Evolutionary conservation across 2,113 vertebrate genomes (phyloP).

Genomic region (Epinephelus lanceolatus): DNA sequence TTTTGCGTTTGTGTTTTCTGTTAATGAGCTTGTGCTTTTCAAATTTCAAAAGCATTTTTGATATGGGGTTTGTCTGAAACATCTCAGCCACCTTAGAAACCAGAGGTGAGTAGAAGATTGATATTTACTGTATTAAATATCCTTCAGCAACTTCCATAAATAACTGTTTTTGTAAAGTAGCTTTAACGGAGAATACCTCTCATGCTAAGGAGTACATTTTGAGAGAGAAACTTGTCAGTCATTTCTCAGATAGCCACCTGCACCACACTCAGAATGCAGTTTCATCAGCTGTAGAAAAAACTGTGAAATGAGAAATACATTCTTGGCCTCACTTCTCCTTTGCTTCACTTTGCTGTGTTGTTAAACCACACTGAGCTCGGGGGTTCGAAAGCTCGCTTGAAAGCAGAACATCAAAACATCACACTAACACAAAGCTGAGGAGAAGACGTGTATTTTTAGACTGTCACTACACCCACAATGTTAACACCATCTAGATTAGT

Average conservation of each 20-base stretch:
- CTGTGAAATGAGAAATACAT: not conserved
- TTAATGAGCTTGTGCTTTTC: too few relatives aligned
- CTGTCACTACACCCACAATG: not conserved
- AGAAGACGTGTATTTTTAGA: not conserved
- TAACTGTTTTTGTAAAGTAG: not conserved
- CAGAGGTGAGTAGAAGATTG: too few relatives aligned
- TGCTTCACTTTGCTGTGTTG: not conserved
- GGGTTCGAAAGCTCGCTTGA: not conserved
- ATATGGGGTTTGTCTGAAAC: too few relatives aligned
- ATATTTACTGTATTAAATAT: not conserved
- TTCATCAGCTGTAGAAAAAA: not conserved
- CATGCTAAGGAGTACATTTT: not conserved
- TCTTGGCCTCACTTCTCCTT: not conserved
- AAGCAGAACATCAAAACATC: not conserved
- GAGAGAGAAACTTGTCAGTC: not conserved
- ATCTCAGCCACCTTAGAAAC: too few relatives aligned
- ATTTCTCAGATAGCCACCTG: too few relatives aligned
- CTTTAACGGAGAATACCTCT: not conserved
- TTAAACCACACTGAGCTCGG: not conserved
- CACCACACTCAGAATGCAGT: not conserved
- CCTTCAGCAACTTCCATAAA: not conserved
- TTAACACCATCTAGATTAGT: not conserved
- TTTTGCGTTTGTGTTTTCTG: too few relatives aligned
- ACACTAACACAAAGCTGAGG: not conserved
- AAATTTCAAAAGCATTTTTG: too few relatives aligned